Conservation (phyloP, 2,797 vertebrate genomes). For the Decapterus maruadsi region DNA sequence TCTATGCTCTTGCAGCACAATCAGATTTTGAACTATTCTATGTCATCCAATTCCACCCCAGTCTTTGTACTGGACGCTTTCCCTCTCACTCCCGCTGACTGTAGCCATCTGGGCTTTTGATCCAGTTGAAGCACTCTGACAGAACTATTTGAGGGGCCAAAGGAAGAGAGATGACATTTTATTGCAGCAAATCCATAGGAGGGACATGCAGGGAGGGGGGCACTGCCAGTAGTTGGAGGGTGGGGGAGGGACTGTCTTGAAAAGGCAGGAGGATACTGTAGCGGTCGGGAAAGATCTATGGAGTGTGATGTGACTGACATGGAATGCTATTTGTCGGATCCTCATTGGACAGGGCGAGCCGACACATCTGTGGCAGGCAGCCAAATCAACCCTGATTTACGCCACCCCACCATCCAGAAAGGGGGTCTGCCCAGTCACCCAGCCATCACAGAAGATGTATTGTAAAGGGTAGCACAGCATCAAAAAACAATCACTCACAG, state of each 20-base stretch:
- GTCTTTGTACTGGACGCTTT: conserved; percentile 57
- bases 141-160: conserved; percentile 67
- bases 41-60: conserved; percentile 63
- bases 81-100: conserved; percentile 59
- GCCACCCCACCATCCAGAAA: conserved; percentile 45
- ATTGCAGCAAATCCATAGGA: conserved; percentile 61
- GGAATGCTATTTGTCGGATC: conserved; percentile 71
- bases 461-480: conserved; percentile 65
- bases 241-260: conserved; percentile 37
- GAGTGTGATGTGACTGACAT: conserved; percentile 67
- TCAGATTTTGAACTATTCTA: conserved; percentile 58
- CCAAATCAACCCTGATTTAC: conserved; percentile 83
- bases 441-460: conserved; percentile 74
- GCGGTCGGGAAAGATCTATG: conserved; percentile 59
- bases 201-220: conserved; percentile 39
- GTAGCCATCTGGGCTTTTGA: conserved; percentile 75
- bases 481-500: conserved; percentile 75
- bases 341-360: conserved; percentile 60
- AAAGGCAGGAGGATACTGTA: conserved; percentile 53
- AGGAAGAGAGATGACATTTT: conserved; percentile 71
- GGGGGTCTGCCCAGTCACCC: conserved; percentile 61
- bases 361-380: conserved; percentile 77
- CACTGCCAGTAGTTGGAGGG: conserved; percentile 36
- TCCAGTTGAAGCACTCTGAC: conserved; percentile 66
- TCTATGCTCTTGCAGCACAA: conserved; percentile 49